Evolutionary conservation across 2,113 vertebrate species (phyloP).

Genomic region (Vicugna pacos): DNA sequence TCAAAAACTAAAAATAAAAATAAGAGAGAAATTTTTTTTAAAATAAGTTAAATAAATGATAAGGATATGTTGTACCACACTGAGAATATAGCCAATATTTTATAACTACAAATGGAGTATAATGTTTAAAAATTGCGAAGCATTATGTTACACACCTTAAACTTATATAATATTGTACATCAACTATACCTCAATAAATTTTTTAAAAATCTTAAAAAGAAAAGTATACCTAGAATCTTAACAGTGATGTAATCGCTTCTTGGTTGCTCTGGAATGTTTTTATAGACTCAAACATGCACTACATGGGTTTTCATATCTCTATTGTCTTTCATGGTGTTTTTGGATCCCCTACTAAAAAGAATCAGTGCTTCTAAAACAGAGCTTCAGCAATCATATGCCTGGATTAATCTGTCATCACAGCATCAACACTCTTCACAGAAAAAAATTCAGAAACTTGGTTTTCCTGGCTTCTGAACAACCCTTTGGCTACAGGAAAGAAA

Average conservation of each 20-base stretch:
- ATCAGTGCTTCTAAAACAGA: background rate
- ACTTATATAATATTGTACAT: too few relatives aligned
- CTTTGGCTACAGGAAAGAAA: slow-evolving; percentile 40
- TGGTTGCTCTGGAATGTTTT: background rate
- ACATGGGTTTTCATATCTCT: slow-evolving; percentile 19
- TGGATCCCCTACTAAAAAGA: background rate
- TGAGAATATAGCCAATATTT: too few relatives aligned
- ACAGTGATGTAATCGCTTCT: background rate
- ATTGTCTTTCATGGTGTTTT: background rate
- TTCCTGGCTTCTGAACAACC: slow-evolving; percentile 41
- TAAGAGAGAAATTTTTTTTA: too few relatives aligned
- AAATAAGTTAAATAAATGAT: too few relatives aligned
- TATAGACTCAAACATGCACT: background rate
- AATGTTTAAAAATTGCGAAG: too few relatives aligned
- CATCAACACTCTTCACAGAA: background rate
- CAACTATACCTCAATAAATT: too few relatives aligned
- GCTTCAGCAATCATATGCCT: background rate
- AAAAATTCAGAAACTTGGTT: slow-evolving; percentile 57
- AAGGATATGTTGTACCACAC: too few relatives aligned
- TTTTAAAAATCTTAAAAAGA: too few relatives aligned
- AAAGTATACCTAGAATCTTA: background rate
- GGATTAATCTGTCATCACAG: slow-evolving; percentile 72
- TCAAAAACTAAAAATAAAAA: too few relatives aligned
- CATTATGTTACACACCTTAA: too few relatives aligned
- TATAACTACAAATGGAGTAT: too few relatives aligned